Evolutionary conservation across 2,888 invertebrate genomes (phyloP).

Genomic region (Resseliella maxima): DNA sequence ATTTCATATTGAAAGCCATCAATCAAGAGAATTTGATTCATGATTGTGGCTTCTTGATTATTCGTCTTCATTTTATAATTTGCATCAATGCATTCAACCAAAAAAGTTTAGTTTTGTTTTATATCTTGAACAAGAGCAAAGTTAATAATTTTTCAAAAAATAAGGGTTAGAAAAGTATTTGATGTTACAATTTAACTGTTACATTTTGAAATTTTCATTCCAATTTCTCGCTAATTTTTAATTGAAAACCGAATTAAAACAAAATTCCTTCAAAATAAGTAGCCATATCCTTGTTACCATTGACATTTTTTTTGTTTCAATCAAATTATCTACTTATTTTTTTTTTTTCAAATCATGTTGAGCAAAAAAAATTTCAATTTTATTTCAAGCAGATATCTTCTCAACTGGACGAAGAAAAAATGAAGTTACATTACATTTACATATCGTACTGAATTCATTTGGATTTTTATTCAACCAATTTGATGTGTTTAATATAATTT

Average conservation of each 20-base stretch:
- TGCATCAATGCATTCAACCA: neutral
- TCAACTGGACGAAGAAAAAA: neutral
- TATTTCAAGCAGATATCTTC: no score
- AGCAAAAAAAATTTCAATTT: neutral
- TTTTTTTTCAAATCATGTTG: neutral
- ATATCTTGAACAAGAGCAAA: neutral
- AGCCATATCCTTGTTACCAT: neutral
- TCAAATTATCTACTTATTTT: constrained; percentile 23
- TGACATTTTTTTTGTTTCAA: constrained; percentile 11
- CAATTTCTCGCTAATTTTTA: neutral
- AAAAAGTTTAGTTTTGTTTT: neutral
- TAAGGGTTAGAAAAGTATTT: neutral
- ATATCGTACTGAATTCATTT: neutral
- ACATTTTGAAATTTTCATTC: neutral
- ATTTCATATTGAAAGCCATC: constrained; percentile 39
- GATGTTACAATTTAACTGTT: no score
- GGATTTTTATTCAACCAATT: no score
- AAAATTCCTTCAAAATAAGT: neutral
- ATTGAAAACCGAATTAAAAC: constrained; percentile 1
- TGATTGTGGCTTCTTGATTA: neutral
- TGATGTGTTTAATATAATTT: no score
- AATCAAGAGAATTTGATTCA: constrained; percentile 17
- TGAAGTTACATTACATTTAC: neutral
- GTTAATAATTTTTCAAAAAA: constrained; percentile 9
- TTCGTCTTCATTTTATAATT: neutral